Conservation (phyloP, 2,888 invertebrate genomes). For the Baccha elongata region DNA sequence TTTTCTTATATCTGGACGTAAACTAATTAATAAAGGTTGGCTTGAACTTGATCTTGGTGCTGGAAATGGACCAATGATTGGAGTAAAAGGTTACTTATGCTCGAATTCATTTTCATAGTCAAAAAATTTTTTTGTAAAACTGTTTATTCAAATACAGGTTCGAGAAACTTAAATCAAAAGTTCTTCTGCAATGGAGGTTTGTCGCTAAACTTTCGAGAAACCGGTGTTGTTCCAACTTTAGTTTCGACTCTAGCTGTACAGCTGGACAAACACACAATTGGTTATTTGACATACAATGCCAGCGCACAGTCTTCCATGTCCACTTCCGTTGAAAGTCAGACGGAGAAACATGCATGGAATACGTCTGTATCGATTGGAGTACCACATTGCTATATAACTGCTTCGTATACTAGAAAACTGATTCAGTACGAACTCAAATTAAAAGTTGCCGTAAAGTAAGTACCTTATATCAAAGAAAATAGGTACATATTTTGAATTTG, state of each 20-base stretch:
- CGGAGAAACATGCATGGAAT: slow-evolving; percentile 87
- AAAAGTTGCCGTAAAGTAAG: slow-evolving; percentile 90
- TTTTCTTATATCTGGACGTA: slow-evolving; percentile 89
- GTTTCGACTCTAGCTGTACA: slow-evolving; percentile 92
- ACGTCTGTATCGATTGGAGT: slow-evolving; percentile 91
- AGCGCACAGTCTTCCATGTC: slow-evolving; percentile 89
- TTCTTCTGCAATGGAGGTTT: slow-evolving; percentile 91
- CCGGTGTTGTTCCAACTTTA: slow-evolving; percentile 89
- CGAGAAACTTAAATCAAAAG: slow-evolving; percentile 88
- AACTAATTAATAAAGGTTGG: slow-evolving; percentile 93
- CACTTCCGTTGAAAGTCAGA: slow-evolving; percentile 90
- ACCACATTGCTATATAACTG: slow-evolving; percentile 89
- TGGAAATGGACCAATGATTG: slow-evolving; percentile 91
- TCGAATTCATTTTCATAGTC: too few species aligned
- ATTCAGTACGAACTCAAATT: slow-evolving; percentile 90
- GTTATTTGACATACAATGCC: slow-evolving; percentile 92
- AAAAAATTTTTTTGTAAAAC: neutral
- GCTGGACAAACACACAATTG: slow-evolving; percentile 93
- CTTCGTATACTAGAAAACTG: slow-evolving; percentile 91
- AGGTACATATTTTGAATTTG: too few species aligned
- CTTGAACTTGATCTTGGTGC: slow-evolving; percentile 92
- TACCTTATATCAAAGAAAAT: too few species aligned
- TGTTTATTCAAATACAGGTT: slow-evolving; percentile 80
- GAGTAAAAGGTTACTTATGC: slow-evolving; percentile 88
- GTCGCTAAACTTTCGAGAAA: slow-evolving; percentile 89